phyloP scores from a whole-genome alignment of 1,140 invertebrate genomes.

The Ostrea denselamellosa region DNA sequence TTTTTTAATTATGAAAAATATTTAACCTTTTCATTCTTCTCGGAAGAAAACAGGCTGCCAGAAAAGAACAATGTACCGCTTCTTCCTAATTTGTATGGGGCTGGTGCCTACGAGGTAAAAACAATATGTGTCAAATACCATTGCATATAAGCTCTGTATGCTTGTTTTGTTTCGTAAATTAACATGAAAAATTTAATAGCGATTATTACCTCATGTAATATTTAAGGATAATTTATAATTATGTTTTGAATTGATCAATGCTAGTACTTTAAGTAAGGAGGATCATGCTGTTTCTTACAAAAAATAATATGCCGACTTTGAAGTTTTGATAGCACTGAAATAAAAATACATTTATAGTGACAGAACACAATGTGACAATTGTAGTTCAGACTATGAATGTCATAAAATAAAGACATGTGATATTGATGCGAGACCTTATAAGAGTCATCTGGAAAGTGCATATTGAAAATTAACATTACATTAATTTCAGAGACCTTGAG shows the following conservation, averaged over 20 bases:
- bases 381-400: neutral
- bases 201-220: neutral
- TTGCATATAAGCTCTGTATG: neutral
- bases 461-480: too few species aligned
- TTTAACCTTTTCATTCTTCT: neutral
- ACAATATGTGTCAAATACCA: neutral
- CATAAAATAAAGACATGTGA: neutral
- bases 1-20: neutral
- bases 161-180: neutral
- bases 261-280: neutral
- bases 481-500: too few species aligned
- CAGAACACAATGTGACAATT: neutral
- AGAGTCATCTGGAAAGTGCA: too few species aligned
- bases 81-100: neutral
- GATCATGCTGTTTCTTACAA: neutral
- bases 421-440: neutral
- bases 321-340: neutral
- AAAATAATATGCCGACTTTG: neutral
- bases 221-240: neutral
- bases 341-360: neutral
- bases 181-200: neutral
- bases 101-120: neutral
- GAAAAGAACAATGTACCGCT: neutral
- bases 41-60: neutral
- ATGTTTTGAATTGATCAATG: neutral